phyloP scores from a whole-genome alignment of 1,140 invertebrate species.

The Eueides isabella region DNA sequence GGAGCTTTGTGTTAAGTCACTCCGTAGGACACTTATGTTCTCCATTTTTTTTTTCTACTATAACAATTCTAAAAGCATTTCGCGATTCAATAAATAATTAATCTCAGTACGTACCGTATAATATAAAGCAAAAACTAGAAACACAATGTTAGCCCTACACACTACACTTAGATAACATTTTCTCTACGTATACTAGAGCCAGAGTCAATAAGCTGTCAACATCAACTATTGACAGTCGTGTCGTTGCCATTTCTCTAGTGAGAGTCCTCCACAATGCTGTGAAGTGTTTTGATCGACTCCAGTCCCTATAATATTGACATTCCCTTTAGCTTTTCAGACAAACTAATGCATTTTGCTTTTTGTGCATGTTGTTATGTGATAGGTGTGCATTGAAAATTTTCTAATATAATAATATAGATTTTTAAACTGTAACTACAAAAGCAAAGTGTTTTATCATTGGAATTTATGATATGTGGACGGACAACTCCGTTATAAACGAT shows the following conservation, averaged over 20 bases:
- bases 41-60: too few relatives aligned
- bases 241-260: constrained; percentile 33
- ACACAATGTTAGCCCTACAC: neutral
- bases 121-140: neutral
- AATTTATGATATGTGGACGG: too few relatives aligned
- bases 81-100: neutral
- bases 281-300: constrained; percentile 33
- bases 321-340: constrained; percentile 26
- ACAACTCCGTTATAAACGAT: too few relatives aligned
- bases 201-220: constrained; percentile 36
- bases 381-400: neutral
- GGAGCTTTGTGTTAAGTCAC: too few relatives aligned
- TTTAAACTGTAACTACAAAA: too few relatives aligned
- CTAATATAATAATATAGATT: neutral
- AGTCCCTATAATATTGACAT: constrained; percentile 27
- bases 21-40: too few relatives aligned
- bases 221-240: constrained; percentile 28
- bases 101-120: neutral
- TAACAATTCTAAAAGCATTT: too few relatives aligned
- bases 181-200: neutral
- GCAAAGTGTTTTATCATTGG: too few relatives aligned
- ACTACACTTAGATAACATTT: neutral
- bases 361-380: constrained; percentile 4
- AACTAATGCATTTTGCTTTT: constrained; percentile 14
- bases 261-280: constrained; percentile 37